phyloP scores from a whole-genome alignment of 92 coral and sea anemone species.

The Phenganax subtilis region DNA sequence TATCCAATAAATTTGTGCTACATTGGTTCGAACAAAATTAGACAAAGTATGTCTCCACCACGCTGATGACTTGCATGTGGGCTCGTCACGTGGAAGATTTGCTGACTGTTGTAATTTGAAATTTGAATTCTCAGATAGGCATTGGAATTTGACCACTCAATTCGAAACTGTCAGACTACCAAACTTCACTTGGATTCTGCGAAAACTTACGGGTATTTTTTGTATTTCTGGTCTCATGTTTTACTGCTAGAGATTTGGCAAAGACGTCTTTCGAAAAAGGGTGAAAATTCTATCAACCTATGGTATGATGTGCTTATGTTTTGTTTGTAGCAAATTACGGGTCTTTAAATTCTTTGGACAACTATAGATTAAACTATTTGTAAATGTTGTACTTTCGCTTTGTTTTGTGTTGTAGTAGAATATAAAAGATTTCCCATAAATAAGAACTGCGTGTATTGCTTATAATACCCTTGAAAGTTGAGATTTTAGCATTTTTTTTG shows the following conservation, averaged over 20 bases:
- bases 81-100: neutral
- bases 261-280: neutral
- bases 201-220: neutral
- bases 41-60: neutral
- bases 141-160: neutral
- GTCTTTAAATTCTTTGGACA: neutral
- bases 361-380: neutral
- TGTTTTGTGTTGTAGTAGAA: neutral
- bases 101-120: slow-evolving; percentile 6
- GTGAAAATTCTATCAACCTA: neutral
- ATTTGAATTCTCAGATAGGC: neutral
- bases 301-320: neutral
- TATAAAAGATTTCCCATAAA: neutral
- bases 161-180: neutral
- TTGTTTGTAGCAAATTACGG: neutral
- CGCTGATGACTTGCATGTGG: neutral
- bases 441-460: neutral
- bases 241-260: neutral
- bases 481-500: neutral
- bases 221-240: neutral
- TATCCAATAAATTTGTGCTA: too few species aligned
- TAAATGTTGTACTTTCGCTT: neutral
- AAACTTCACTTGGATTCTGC: neutral
- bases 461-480: neutral
- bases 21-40: neutral